Evolutionary conservation across 2,888 invertebrate species (phyloP).

Genomic region (Andricus curvator): DNA sequence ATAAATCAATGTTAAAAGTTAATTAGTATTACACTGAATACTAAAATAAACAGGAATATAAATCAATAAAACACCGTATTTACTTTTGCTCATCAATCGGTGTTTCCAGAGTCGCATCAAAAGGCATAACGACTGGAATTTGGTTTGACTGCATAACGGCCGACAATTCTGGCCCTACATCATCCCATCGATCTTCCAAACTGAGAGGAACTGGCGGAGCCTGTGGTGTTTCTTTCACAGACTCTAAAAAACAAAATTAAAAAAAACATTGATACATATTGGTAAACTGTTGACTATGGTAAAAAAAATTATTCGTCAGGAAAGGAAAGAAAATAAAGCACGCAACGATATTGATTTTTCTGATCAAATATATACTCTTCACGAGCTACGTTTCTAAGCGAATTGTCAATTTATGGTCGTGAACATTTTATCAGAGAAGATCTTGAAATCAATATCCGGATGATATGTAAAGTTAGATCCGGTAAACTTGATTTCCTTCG

Average conservation of each 20-base stretch:
- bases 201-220: conserved; percentile 63
- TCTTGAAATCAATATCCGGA: conserved; percentile 31
- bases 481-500: background rate
- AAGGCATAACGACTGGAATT: conserved; percentile 86
- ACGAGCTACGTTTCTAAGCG: conserved; percentile 8
- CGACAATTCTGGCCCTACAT: conserved; percentile 82
- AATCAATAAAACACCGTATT: conserved; percentile 61
- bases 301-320: background rate
- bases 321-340: background rate
- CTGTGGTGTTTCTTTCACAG: conserved; percentile 52
- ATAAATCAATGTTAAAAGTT: conserved; percentile 6
- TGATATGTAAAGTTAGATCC: conserved; percentile 10
- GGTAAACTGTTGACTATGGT: background rate
- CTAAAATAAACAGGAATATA: conserved; percentile 43
- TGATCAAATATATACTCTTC: conserved; percentile 1
- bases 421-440: conserved; percentile 14
- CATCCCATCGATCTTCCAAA: conserved; percentile 84
- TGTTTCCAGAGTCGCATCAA: conserved; percentile 91
- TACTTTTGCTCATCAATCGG: conserved; percentile 95
- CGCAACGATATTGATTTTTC: conserved; percentile 19
- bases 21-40: conserved; percentile 21
- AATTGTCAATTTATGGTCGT: conserved; percentile 27
- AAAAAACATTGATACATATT: background rate
- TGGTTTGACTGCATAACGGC: conserved; percentile 81
- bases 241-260: conserved; percentile 35